Percentiles rank a stretch among this genome's conserved stretches.
Conservation (phyloP, 2,113 vertebrate genomes). For the Callaeas wilsoni region DNA sequence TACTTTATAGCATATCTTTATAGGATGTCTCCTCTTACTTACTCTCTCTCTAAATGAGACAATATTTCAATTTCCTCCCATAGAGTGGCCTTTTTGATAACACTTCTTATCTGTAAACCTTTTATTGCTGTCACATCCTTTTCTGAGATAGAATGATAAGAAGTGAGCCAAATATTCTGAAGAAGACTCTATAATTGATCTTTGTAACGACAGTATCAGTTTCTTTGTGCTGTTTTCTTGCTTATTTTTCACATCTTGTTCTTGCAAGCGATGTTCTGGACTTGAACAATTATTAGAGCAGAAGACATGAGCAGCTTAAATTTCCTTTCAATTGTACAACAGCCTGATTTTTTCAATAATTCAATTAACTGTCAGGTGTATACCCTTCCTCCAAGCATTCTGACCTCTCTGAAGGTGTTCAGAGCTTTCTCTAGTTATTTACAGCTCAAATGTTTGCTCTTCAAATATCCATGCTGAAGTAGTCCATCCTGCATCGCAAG, state of each 20-base stretch:
- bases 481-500: background rate
- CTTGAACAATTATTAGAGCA: background rate
- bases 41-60: constrained; percentile 6
- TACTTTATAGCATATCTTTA: background rate
- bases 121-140: background rate
- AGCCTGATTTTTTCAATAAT: background rate
- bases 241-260: background rate
- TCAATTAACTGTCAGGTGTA: background rate
- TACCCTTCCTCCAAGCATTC: background rate
- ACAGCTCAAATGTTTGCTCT: background rate
- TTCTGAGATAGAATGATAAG: background rate
- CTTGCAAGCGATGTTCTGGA: background rate
- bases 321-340: background rate
- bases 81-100: background rate
- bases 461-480: background rate
- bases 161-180: background rate
- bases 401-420: background rate
- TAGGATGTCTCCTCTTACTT: background rate
- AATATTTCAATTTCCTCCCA: constrained; percentile 35
- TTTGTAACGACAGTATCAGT: background rate
- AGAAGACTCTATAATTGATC: background rate
- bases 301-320: background rate
- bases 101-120: background rate
- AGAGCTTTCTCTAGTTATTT: background rate
- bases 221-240: background rate